Evolutionary conservation across 2,888 invertebrate species (phyloP).

Genomic region (Steromphala cineraria): DNA sequence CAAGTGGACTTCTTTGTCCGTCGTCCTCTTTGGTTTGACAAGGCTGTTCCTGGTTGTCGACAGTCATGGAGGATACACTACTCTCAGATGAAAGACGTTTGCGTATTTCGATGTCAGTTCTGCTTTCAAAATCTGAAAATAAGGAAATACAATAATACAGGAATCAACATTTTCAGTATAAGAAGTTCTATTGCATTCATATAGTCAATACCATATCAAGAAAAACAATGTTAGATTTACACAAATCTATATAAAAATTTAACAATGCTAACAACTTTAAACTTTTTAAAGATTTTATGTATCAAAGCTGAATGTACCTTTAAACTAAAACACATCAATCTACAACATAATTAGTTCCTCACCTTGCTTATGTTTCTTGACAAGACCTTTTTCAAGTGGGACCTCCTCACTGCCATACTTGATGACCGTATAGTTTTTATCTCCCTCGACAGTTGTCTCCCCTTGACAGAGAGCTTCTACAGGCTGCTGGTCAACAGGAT

Average conservation of each 20-base stretch:
- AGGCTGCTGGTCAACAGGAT: not conserved
- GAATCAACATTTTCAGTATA: too few species aligned
- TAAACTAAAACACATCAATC: not conserved
- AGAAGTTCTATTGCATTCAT: too few species aligned
- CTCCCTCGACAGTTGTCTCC: not conserved
- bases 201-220: too few species aligned
- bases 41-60: not conserved
- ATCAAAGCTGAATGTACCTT: too few species aligned
- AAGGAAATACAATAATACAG: not conserved
- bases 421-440: conserved; percentile 35
- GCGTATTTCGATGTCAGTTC: conserved; percentile 7
- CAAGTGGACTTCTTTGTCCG: not conserved
- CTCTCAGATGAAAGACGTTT: not conserved
- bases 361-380: conserved; percentile 60
- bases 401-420: conserved; percentile 58
- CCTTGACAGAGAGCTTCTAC: not conserved
- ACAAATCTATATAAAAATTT: too few species aligned
- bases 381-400: conserved; percentile 56
- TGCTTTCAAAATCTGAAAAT: conserved; percentile 26
- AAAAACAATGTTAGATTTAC: too few species aligned
- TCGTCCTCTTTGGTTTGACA: not conserved
- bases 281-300: too few species aligned
- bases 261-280: too few species aligned
- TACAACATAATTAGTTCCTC: conserved; percentile 11
- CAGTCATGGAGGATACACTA: not conserved